These are phyloP conservation scores for Nymphicus hollandicus DNA, from an alignment of 2,113 vertebrate genomes.

Conservation along the genomic window DNA sequence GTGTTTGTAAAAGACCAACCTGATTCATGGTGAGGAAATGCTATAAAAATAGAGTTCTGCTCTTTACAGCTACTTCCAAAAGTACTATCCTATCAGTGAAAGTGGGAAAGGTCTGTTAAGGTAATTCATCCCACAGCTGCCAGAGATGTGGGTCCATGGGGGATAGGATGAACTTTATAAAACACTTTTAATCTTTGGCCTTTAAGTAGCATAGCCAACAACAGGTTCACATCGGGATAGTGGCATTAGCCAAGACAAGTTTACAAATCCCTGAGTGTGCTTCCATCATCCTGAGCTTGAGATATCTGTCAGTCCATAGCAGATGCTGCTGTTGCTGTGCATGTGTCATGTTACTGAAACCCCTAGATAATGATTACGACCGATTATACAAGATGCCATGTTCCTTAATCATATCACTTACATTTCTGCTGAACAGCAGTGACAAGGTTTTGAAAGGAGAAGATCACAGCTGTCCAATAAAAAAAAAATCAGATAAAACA, in stretches of 20 bases:
- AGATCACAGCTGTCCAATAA: conserved; percentile 74
- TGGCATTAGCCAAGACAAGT: conserved; percentile 48
- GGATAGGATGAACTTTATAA: conserved; percentile 48
- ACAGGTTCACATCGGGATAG: conserved; percentile 65
- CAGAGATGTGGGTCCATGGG: not conserved
- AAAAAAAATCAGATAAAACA: conserved; percentile 67
- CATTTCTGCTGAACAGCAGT: conserved; percentile 59
- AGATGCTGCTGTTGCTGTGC: conserved; percentile 65
- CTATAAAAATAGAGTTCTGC: conserved; percentile 28
- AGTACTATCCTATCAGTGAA: conserved; percentile 16
- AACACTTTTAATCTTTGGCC: conserved; percentile 60
- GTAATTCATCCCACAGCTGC: not conserved
- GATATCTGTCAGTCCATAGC: conserved; percentile 55
- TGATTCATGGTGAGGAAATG: not conserved
- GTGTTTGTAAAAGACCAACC: not conserved
- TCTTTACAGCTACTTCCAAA: conserved; percentile 21
- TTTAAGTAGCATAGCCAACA: conserved; percentile 49
- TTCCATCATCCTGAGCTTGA: conserved; percentile 29
- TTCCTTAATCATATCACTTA: conserved; percentile 78
- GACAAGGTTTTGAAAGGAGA: conserved; percentile 76
- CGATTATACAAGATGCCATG: conserved; percentile 72
- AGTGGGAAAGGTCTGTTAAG: conserved; percentile 16
- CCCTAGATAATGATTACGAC: conserved; percentile 72
- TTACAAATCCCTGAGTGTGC: not conserved
- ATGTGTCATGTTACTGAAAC: conserved; percentile 65